phyloP scores from a whole-genome alignment of 1,140 invertebrate species.

The Anthonomus grandis region DNA sequence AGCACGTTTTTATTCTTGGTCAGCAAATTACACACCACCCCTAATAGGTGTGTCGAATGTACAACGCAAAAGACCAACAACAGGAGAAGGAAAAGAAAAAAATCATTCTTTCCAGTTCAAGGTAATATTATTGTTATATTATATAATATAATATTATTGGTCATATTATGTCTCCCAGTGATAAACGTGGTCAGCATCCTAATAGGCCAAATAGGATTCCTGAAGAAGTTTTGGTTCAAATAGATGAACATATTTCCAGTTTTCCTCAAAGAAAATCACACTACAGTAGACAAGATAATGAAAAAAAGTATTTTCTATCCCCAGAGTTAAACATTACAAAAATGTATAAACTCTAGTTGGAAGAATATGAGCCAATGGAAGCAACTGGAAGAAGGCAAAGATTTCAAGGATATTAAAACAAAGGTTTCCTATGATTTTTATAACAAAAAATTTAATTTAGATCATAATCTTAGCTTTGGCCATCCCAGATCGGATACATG shows the following conservation, averaged over 20 bases:
- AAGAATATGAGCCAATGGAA: not conserved
- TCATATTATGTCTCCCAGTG: no score
- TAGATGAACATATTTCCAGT: constrained; percentile 1
- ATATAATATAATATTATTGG: no score
- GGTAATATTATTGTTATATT: constrained; percentile 1
- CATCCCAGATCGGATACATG: not conserved
- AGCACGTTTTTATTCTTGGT: no score
- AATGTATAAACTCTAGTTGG: no score
- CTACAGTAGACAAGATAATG: constrained; percentile 3
- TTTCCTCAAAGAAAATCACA: constrained; percentile 2
- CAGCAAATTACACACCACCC: no score
- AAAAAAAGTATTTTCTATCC: constrained; percentile 2
- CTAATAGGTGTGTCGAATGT: not conserved
- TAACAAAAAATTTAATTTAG: constrained; percentile 15
- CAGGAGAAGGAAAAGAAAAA: constrained; percentile 3
- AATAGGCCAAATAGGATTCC: no score
- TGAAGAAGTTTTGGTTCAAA: no score
- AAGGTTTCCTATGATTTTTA: constrained; percentile 16
- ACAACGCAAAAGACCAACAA: constrained; percentile 2
- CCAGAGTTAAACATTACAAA: no score
- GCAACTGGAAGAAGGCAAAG: constrained; percentile 1
- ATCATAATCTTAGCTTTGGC: constrained; percentile 12
- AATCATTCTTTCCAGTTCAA: not conserved
- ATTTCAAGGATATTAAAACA: constrained; percentile 6
- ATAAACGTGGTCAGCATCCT: no score